Evolutionary conservation across 2,797 vertebrate genomes (phyloP).

Genomic region (Bradypodion pumilum): DNA sequence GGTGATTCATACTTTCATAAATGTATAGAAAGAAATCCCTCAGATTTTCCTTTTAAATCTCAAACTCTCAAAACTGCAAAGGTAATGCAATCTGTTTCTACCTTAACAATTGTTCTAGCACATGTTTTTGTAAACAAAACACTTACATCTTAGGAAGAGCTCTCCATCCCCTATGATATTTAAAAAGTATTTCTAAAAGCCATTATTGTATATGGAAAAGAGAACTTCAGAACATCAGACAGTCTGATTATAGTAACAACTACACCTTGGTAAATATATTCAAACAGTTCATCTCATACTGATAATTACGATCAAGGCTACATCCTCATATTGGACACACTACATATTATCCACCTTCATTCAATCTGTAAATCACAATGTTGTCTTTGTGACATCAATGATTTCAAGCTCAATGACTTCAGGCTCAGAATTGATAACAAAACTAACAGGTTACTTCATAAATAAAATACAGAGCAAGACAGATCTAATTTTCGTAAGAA

Average conservation of each 20-base stretch:
- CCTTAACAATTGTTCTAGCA: not conserved
- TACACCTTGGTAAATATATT: conserved; percentile 1
- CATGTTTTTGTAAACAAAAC: not conserved
- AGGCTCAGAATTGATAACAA: conserved; percentile 5
- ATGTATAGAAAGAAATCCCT: conserved; percentile 8
- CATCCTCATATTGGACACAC: not conserved
- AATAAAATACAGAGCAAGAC: conserved; percentile 8
- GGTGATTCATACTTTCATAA: conserved; percentile 27
- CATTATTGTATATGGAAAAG: not conserved
- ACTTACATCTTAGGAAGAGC: not conserved
- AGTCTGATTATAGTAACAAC: not conserved
- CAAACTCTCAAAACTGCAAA: conserved; percentile 19
- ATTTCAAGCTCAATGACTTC: conserved; percentile 22
- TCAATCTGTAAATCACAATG: conserved; percentile 9
- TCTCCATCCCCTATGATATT: not conserved
- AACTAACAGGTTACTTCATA: conserved; percentile 4
- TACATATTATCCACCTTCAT: not conserved
- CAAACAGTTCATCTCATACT: conserved; percentile 27
- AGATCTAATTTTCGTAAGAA: conserved; percentile 15
- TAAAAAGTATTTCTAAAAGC: not conserved
- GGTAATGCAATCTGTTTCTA: not conserved
- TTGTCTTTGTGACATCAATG: conserved; percentile 5
- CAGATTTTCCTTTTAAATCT: conserved; percentile 7
- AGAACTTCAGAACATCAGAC: conserved; percentile 21
- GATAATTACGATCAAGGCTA: not conserved